Evolutionary conservation across 2,113 vertebrate species (phyloP).

Genomic region (Myodes glareolus): DNA sequence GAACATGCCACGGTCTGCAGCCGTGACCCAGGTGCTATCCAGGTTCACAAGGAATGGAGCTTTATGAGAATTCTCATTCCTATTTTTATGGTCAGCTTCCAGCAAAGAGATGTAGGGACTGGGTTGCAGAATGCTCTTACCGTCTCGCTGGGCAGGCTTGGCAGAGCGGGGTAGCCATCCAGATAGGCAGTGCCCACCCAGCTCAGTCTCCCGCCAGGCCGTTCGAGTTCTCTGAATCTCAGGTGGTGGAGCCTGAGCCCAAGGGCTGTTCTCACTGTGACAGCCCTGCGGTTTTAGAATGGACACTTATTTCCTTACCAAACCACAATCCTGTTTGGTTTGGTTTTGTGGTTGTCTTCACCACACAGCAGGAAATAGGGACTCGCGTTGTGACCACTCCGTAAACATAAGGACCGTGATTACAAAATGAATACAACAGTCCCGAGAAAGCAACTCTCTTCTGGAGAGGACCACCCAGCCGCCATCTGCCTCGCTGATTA

Average conservation of each 20-base stretch:
- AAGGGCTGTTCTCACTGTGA: background rate
- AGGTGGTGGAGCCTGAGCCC: background rate
- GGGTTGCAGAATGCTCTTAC: background rate
- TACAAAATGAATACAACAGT: constrained; percentile 17
- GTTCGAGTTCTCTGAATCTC: background rate
- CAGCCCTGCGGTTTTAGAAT: constrained; percentile 34
- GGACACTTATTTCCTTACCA: constrained; percentile 44
- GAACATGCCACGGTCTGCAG: background rate
- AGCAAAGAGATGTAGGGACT: background rate
- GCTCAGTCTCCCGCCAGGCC: background rate
- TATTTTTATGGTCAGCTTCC: background rate
- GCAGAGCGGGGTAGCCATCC: background rate
- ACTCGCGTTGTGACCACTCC: constrained; percentile 4
- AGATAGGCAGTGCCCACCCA: background rate
- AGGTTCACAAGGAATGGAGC: background rate
- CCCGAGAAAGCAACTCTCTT: background rate
- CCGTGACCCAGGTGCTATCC: background rate
- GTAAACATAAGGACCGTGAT: constrained; percentile 51
- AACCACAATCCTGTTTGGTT: constrained; percentile 45
- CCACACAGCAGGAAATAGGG: constrained; percentile 32
- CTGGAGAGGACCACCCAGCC: background rate
- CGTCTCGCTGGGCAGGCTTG: background rate
- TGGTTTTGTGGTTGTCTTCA: constrained; percentile 66
- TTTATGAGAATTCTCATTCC: background rate
- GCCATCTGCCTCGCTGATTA: background rate